Evolutionary conservation across 35 echinoderm and acorn worm genomes (phyloP).

Genomic region (Eucidaris tribuloides): DNA sequence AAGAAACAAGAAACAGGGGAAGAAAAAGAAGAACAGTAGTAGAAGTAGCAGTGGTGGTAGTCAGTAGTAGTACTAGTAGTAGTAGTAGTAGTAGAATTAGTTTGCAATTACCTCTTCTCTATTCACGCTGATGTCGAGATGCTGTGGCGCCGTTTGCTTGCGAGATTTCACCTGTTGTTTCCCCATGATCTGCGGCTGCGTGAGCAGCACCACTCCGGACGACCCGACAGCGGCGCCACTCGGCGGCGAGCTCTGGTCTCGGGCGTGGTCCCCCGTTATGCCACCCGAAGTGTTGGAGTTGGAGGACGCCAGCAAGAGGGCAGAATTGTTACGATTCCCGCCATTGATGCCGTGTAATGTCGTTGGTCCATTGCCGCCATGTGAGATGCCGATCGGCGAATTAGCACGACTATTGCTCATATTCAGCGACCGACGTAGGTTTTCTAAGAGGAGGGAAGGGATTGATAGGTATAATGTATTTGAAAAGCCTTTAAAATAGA

Average conservation of each 20-base stretch:
- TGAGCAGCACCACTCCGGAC: background rate
- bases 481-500: too few relatives aligned
- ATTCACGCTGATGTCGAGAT: slow-evolving; percentile 17
- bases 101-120: background rate
- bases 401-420: slow-evolving; percentile 10
- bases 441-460: slow-evolving; percentile 10
- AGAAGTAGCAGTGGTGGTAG: too few relatives aligned
- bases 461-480: background rate
- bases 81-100: too few relatives aligned
- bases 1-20: too few relatives aligned
- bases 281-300: background rate
- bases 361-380: background rate
- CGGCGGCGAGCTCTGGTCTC: background rate
- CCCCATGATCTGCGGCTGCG: background rate
- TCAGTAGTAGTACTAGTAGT: too few relatives aligned
- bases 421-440: slow-evolving; percentile 44
- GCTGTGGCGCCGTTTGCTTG: slow-evolving; percentile 69
- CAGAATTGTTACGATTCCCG: background rate
- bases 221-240: background rate
- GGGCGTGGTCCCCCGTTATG: background rate
- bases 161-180: slow-evolving; percentile 54
- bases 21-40: too few relatives aligned
- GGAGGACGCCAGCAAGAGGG: background rate
- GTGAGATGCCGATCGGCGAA: background rate
- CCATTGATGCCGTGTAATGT: background rate